phyloP scores from a whole-genome alignment of 2,113 vertebrate genomes.

The Saguinus imperator region DNA sequence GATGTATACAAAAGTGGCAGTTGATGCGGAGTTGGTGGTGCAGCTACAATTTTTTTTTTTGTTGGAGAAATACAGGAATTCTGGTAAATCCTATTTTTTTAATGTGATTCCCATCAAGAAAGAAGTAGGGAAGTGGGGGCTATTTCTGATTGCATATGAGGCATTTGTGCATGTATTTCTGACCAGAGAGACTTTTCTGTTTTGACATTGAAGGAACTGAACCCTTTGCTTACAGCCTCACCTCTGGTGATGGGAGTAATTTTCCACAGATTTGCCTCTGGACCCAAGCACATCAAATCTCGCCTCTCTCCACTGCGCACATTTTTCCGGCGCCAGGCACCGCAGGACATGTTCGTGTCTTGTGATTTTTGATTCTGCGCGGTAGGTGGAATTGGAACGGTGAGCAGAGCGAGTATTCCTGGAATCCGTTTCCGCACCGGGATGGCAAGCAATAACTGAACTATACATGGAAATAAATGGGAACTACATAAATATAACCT shows the following conservation, averaged over 20 bases:
- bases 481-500: background rate
- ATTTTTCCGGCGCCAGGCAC: background rate
- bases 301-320: background rate
- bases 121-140: background rate
- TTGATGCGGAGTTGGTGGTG: background rate
- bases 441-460: background rate
- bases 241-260: background rate
- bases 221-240: background rate
- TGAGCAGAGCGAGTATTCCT: background rate
- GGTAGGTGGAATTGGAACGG: background rate
- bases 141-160: accelerated
- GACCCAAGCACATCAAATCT: background rate
- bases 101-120: background rate
- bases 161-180: no score
- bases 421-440: background rate
- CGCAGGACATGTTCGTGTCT: background rate
- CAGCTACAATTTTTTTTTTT: background rate
- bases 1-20: background rate
- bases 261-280: background rate
- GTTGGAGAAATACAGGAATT: background rate
- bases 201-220: background rate
- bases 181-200: background rate
- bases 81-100: background rate
- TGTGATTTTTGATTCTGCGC: background rate
- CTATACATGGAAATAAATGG: background rate